phyloP scores from a whole-genome alignment of 2,113 vertebrate genomes.

The Colinus virginianus region DNA sequence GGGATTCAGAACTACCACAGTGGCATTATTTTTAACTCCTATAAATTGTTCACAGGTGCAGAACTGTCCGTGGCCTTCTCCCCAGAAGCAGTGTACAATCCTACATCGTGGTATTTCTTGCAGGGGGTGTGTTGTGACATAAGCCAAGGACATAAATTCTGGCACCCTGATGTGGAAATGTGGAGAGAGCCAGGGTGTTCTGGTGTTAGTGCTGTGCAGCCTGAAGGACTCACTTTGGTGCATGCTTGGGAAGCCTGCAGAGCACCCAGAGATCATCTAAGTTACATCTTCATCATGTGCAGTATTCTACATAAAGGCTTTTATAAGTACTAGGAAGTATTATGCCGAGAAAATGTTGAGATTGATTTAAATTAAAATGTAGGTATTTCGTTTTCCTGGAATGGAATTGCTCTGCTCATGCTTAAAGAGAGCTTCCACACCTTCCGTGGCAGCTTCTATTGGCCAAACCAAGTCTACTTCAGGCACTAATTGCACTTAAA shows the following conservation, averaged over 20 bases:
- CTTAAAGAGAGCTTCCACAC: neutral
- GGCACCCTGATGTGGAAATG: rapidly evolving
- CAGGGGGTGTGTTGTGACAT: rapidly evolving
- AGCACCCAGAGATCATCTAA: neutral
- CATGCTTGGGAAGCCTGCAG: neutral
- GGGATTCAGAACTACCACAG: neutral
- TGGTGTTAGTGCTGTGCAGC: neutral
- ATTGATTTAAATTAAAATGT: neutral
- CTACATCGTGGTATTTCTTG: rapidly evolving
- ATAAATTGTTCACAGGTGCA: neutral
- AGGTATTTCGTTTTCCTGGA: neutral
- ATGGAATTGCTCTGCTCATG: neutral
- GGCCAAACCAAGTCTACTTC: neutral
- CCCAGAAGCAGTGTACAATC: neutral
- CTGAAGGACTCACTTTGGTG: rapidly evolving
- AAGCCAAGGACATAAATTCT: neutral
- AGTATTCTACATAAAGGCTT: neutral
- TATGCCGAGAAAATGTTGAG: neutral
- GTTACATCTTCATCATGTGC: neutral
- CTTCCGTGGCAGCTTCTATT: neutral
- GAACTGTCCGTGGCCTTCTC: neutral
- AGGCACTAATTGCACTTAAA: neutral
- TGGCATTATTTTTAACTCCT: neutral
- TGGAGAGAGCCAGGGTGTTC: neutral
- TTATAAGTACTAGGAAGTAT: neutral